These are phyloP conservation scores for Cardiocondyla obscurior DNA, from an alignment of 1,140 invertebrate genomes.

Conservation along the genomic window DNA sequence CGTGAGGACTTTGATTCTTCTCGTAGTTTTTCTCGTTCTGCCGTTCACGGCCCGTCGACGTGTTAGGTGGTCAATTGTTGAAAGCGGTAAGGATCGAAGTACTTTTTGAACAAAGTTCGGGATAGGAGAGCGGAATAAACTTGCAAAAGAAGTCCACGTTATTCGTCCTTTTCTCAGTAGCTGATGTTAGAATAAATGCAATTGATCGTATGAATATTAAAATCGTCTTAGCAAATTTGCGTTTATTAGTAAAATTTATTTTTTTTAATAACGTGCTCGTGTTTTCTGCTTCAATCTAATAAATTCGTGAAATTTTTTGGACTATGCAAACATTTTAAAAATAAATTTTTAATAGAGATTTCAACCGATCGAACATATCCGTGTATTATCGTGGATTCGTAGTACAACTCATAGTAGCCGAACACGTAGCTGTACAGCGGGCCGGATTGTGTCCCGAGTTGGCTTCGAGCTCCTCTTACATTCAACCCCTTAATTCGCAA, in stretches of 20 bases:
- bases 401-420: slow-evolving; percentile 60
- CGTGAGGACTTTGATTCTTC: slow-evolving; percentile 12
- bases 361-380: neutral
- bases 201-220: too few species aligned
- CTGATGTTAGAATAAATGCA: neutral
- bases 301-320: neutral
- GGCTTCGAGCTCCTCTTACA: slow-evolving; percentile 62
- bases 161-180: neutral
- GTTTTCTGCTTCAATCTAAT: neutral
- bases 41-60: slow-evolving; percentile 47
- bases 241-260: neutral
- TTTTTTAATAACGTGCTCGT: neutral
- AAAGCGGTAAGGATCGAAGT: slow-evolving; percentile 11
- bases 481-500: slow-evolving; percentile 67
- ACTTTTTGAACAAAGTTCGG: neutral
- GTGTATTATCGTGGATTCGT: neutral
- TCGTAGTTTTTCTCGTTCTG: neutral
- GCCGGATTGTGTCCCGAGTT: slow-evolving; percentile 61
- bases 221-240: too few species aligned
- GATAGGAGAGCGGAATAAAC: neutral
- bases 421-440: slow-evolving; percentile 74
- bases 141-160: neutral
- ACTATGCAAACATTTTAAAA: neutral
- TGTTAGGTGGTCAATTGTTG: slow-evolving; percentile 69
- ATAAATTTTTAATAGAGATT: neutral